phyloP scores from a whole-genome alignment of 2,113 vertebrate genomes.

The Megaceryle maxima region DNA sequence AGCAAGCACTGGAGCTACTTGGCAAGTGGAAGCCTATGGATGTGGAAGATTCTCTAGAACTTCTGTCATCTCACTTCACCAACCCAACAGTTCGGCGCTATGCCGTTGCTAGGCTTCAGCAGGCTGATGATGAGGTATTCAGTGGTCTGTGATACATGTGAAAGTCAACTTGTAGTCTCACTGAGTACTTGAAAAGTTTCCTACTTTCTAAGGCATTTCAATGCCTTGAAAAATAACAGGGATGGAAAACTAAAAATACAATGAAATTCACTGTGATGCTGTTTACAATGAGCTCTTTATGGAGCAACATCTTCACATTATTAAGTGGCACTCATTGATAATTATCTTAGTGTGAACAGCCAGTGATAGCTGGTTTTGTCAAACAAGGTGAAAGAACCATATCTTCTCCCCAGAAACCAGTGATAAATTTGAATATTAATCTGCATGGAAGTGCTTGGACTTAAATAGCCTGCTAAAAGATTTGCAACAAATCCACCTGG shows the following conservation, averaged over 20 bases:
- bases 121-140: constrained; percentile 94
- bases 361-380: neutral
- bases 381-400: neutral
- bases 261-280: neutral
- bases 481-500: neutral
- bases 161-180: neutral
- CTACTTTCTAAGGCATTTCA: neutral
- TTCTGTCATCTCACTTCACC: constrained; percentile 92
- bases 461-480: neutral
- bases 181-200: neutral
- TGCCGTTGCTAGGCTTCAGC: constrained; percentile 89
- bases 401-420: neutral
- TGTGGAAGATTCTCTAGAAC: constrained; percentile 95
- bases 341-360: neutral
- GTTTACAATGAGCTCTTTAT: neutral
- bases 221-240: neutral
- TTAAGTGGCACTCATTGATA: neutral
- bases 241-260: neutral
- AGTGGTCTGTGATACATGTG: neutral
- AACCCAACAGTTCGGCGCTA: constrained; percentile 94
- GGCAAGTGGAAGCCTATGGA: constrained; percentile 99
- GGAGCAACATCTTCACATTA: neutral
- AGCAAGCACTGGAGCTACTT: constrained; percentile 93
- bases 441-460: neutral
- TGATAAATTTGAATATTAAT: neutral